Evolutionary conservation across 2,888 invertebrate genomes (phyloP).

Genomic region (Agonopterix arenella): DNA sequence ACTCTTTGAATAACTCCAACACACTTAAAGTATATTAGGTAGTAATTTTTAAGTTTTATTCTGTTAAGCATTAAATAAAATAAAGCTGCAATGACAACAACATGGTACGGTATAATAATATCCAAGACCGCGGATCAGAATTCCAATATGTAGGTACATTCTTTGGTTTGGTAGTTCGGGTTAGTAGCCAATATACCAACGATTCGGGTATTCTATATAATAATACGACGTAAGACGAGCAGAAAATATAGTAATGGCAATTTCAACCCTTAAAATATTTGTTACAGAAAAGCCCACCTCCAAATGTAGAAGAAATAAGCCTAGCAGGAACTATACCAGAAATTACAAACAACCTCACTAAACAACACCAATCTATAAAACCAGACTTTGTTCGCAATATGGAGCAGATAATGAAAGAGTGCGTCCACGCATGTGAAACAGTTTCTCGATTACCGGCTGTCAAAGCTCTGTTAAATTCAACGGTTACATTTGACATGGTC

Average conservation of each 20-base stretch:
- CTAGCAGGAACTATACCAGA: constrained; percentile 68
- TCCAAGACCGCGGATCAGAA: too few species aligned
- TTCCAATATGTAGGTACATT: too few species aligned
- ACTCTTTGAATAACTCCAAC: too few species aligned
- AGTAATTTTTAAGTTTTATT: too few species aligned
- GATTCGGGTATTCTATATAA: too few species aligned
- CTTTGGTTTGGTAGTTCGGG: too few species aligned
- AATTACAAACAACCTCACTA: constrained; percentile 58
- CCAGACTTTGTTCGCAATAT: constrained; percentile 57
- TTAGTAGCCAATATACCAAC: background rate
- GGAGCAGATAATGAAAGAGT: constrained; percentile 65
- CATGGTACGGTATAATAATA: too few species aligned
- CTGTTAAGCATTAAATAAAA: too few species aligned
- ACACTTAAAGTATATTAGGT: too few species aligned
- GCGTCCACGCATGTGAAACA: constrained; percentile 60
- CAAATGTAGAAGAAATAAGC: constrained; percentile 63
- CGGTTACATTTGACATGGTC: constrained; percentile 52
- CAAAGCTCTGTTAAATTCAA: constrained; percentile 49
- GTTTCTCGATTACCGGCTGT: constrained; percentile 56
- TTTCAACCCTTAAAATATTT: constrained; percentile 3
- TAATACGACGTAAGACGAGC: too few species aligned
- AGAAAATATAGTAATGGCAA: too few species aligned
- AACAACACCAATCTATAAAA: constrained; percentile 40
- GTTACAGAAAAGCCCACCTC: constrained; percentile 59
- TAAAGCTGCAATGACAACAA: too few species aligned